phyloP scores from a whole-genome alignment of 2,113 vertebrate species.

The Pseudopodoces humilis region DNA sequence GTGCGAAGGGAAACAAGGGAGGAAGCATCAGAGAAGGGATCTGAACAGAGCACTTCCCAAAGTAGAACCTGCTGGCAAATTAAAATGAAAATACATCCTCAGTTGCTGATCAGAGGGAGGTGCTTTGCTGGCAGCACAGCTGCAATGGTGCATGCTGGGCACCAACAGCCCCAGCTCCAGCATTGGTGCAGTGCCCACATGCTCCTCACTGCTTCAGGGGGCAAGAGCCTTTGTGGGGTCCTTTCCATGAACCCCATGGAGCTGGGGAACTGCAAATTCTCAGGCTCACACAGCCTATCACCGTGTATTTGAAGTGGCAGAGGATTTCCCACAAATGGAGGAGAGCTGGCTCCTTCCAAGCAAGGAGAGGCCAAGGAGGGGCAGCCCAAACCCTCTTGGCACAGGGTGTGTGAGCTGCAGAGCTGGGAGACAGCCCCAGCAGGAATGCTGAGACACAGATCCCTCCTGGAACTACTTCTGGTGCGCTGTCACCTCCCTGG shows the following conservation, averaged over 20 bases:
- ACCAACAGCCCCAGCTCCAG: background rate
- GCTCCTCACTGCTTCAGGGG: rapidly evolving
- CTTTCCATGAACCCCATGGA: rapidly evolving
- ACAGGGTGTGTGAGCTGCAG: background rate
- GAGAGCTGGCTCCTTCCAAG: background rate
- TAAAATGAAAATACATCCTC: background rate
- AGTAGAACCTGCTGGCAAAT: background rate
- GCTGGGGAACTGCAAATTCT: background rate
- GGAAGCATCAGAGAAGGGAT: background rate
- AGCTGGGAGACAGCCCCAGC: background rate
- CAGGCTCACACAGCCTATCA: rapidly evolving
- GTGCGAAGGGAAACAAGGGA: background rate
- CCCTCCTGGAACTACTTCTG: background rate
- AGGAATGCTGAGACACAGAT: background rate
- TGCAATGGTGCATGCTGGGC: background rate
- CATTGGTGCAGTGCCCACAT: rapidly evolving
- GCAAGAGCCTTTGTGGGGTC: background rate
- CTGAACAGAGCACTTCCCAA: background rate
- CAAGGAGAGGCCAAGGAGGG: background rate
- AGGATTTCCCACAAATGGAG: background rate
- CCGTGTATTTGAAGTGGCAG: background rate
- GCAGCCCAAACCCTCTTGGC: background rate
- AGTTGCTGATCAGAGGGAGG: rapidly evolving
- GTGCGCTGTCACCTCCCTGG: background rate
- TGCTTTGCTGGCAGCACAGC: background rate